These are phyloP conservation scores for Fulica atra DNA, from an alignment of 2,113 vertebrate genomes.

Conservation along the genomic window DNA sequence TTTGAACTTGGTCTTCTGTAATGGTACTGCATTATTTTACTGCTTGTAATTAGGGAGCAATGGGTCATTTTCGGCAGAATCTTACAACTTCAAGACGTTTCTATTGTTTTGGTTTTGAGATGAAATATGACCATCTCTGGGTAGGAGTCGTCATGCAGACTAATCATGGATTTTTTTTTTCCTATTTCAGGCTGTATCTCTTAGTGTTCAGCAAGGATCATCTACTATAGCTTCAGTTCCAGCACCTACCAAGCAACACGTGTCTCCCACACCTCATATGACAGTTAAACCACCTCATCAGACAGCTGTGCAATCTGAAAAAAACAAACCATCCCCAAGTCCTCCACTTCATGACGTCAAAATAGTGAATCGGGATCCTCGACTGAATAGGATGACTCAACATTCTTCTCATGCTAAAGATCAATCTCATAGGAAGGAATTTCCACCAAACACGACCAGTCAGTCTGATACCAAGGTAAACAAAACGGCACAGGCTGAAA, in stretches of 20 bases:
- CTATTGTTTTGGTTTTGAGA: background rate
- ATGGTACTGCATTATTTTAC: background rate
- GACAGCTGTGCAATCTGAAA: constrained; percentile 73
- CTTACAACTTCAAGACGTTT: background rate
- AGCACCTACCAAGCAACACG: constrained; percentile 75
- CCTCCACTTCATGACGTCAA: constrained; percentile 84
- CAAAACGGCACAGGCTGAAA: constrained; percentile 78
- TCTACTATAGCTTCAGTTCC: constrained; percentile 74
- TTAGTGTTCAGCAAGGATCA: constrained; percentile 80
- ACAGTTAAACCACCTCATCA: constrained; percentile 73
- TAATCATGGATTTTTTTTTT: background rate
- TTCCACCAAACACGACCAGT: constrained; percentile 20
- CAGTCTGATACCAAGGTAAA: constrained; percentile 76
- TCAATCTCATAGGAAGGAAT: constrained; percentile 82
- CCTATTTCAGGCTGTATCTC: constrained; percentile 80
- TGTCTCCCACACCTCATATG: constrained; percentile 72
- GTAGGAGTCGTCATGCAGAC: background rate
- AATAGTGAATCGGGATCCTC: constrained; percentile 87
- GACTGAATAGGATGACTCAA: constrained; percentile 83
- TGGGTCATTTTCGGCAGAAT: background rate
- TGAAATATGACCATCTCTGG: background rate
- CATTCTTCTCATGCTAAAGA: constrained; percentile 83
- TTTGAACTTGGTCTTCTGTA: background rate
- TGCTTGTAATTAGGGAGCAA: background rate
- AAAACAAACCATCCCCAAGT: constrained; percentile 75